Conservation (phyloP, 2,113 vertebrate genomes). For the Salvelinus sp. region DNA sequence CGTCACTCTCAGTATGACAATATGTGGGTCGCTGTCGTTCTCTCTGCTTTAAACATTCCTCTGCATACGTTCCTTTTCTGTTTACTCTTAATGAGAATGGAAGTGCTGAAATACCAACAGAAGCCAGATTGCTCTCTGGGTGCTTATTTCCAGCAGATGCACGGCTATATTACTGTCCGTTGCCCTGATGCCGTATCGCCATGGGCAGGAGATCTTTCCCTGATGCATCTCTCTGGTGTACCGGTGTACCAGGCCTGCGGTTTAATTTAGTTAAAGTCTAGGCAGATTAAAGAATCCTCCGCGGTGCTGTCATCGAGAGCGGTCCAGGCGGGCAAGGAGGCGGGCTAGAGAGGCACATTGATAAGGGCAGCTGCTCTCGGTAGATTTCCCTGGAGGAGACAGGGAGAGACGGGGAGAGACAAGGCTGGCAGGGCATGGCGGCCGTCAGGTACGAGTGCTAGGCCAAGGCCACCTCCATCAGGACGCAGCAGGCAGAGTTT, state of each 20-base stretch:
- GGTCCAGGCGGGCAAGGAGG: conserved; percentile 54
- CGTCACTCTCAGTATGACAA: too few relatives aligned
- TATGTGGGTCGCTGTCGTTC: too few relatives aligned
- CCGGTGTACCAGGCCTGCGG: conserved; percentile 45
- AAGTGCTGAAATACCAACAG: not conserved
- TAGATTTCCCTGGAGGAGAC: conserved; percentile 81
- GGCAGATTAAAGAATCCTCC: conserved; percentile 68
- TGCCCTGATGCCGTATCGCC: conserved; percentile 55
- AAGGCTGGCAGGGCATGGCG: conserved; percentile 52
- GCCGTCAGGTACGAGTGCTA: conserved; percentile 70
- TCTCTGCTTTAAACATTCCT: not conserved
- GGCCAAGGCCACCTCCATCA: conserved; percentile 54
- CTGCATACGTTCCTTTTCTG: not conserved
- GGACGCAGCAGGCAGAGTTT: conserved; percentile 53
- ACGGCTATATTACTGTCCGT: conserved; percentile 48
- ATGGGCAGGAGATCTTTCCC: conserved; percentile 69
- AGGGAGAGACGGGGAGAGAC: conserved; percentile 31
- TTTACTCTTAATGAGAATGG: not conserved
- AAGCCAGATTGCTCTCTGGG: not conserved
- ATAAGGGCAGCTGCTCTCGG: conserved; percentile 75
- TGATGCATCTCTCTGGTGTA: conserved; percentile 42
- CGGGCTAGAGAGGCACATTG: conserved; percentile 67
- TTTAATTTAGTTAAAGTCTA: conserved; percentile 78
- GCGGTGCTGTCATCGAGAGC: conserved; percentile 73
- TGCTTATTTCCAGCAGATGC: conserved; percentile 27